Evolutionary conservation across 2,113 vertebrate species (phyloP).

Genomic region (Tonatia bakeri): DNA sequence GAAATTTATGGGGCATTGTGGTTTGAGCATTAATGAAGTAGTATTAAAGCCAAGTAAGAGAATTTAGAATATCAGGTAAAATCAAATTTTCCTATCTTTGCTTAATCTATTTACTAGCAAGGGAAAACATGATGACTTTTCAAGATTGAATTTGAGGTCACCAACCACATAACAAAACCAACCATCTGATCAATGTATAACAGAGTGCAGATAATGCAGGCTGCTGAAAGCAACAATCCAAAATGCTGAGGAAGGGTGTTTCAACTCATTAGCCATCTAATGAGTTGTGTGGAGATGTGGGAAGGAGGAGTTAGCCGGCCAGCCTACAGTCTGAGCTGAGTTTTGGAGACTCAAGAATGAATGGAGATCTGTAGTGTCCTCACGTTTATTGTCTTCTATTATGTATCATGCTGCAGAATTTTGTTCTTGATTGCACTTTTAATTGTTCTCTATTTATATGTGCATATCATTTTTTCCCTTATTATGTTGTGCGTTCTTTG

Average conservation of each 20-base stretch:
- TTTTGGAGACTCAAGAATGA: not conserved
- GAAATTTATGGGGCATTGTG: not conserved
- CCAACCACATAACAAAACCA: not conserved
- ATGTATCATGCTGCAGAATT: not conserved
- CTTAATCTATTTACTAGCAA: not conserved
- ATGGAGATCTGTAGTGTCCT: not conserved
- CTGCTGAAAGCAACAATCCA: not conserved
- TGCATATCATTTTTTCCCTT: not conserved
- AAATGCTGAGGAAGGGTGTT: not conserved
- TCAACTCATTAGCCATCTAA: not conserved
- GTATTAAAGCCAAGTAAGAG: not conserved
- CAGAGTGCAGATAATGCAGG: not conserved
- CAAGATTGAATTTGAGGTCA: constrained; percentile 38
- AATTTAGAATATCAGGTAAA: not conserved
- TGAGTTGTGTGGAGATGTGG: not conserved
- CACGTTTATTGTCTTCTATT: not conserved
- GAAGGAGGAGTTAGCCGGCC: not conserved
- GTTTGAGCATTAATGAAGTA: not conserved
- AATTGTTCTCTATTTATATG: not conserved
- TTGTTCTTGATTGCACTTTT: not conserved
- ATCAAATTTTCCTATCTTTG: not conserved
- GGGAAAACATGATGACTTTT: constrained; percentile 2
- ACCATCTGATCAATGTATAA: not conserved
- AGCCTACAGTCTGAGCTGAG: not conserved
- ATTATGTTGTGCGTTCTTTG: not conserved